Base-by-base conservation (phyloP, 2,797 vertebrate species). In the Rachycentron canadum region DNA sequence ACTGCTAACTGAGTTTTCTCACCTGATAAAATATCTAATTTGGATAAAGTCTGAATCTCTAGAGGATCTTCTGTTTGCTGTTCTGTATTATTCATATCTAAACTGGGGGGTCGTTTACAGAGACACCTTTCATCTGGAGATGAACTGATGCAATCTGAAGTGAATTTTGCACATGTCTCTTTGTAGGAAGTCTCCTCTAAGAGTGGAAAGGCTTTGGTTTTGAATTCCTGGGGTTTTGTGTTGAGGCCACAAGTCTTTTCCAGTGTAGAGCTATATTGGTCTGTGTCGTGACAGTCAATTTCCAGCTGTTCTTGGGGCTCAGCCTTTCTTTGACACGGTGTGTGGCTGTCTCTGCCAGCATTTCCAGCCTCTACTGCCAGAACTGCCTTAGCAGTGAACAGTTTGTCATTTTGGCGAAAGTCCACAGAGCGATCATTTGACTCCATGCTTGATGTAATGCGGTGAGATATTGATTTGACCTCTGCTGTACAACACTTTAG, bases 221-320 rank as follows among this genome's bases (percentile, higher is more conserved):
- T 78, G 0, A 73, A 58, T 23, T 71, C 49, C 3, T 61, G 32
- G 32, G 34, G 36, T 74, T 86, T 71, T 4, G 55, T 52, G 19
- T 81, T 34, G 34, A 65, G 65, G 73, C 28, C 7, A 11, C 7
- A 30, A 16, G 65, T 64, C 3, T 82, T 81, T 73, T 72, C 83
- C 76, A 69, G 56, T 5, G 60, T 25, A 47, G 32, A 2, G 32
- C 57, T 75, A 85, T 74, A 62, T 17, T 45, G 77, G 83, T 83
- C 69, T 47, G 23, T 41, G 60, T 50, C 49, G 26, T 73, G 70
- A 84, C 50, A 30, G 62, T 78, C 50, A 7, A 26, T 68, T 82
- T 88, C 89, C 83, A 92, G 84, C 78, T 91, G 89, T 77, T 88
- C 87, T 71, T 80, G 82, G 60, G 65, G 21, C 63, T 91, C 89